Base-by-base conservation (phyloP, 1,140 invertebrate species). In the Tetramorium parvispinum region DNA sequence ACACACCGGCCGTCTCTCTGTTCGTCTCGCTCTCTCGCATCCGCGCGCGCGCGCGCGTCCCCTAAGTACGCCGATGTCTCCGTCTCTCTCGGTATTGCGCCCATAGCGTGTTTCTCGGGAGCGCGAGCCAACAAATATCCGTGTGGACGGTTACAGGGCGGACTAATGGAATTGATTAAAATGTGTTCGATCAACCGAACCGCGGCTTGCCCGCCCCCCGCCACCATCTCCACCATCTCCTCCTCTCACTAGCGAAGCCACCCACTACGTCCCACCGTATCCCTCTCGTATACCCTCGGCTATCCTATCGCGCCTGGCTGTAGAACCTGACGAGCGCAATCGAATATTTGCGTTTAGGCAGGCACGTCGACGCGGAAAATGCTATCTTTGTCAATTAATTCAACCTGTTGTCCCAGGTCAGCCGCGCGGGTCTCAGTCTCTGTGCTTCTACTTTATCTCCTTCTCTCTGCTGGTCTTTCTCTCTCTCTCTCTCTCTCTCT, bases 131-230 rank as follows among this genome's bases (percentile, higher is more conserved):
- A 88, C 83, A 91, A 91, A 87, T 90, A 90, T 89, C 87, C 87
- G 76, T 91, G 85, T 88, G 86, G 91, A 92, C 90, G 91, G 91
- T 87, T 91, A 93, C 93, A 94, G 92, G 92, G 90, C 88, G 89
- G 93, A 93, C 94, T 94, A 95, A 95, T 95, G 94, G 94, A 95
- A 95, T 95, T 95, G 95, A 95, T 95, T 95, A 95, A 95, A 95
- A 95, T 95, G 94, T 95, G 94, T 95, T 93, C 93, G 94, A 94
- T 95, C 94, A 92, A 94, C 92, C 92, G 92, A 93, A 93, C 92
- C 91, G 90, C 91, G 88, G 87, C 88, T 76, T n/a, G 57, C 88
- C 76, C 68, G 49, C 24, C 73, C 55, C 37, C 37, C 68, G 27
- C 85, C 68, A 37, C 59, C 85, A 10, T 16, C 37, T 18, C 76